Evolutionary conservation across 2,797 vertebrate genomes (phyloP).

Genomic region (Macropodus opercularis): DNA sequence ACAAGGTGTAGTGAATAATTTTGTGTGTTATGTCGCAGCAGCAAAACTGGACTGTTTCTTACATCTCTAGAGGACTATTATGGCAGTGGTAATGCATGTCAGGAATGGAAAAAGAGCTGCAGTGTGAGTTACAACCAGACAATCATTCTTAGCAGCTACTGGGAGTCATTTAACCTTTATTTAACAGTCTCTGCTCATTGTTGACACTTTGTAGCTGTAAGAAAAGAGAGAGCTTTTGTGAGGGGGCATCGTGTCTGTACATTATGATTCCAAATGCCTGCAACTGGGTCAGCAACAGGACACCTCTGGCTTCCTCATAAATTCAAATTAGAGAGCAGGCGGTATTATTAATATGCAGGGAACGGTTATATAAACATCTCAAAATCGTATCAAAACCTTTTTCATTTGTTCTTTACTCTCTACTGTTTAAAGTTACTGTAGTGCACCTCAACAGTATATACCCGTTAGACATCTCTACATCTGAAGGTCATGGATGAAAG

Average conservation of each 20-base stretch:
- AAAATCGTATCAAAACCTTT: background rate
- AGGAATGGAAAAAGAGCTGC: background rate
- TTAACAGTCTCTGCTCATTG: slow-evolving; percentile 23
- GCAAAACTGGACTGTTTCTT: slow-evolving; percentile 3
- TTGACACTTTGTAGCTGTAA: slow-evolving; percentile 21
- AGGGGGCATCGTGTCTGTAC: slow-evolving; percentile 7
- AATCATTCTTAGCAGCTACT: slow-evolving; percentile 3
- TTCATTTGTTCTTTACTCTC: background rate
- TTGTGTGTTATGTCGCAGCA: background rate
- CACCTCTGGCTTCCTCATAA: slow-evolving; percentile 11
- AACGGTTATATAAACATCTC: background rate
- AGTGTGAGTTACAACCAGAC: slow-evolving; percentile 7
- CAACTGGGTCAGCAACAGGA: slow-evolving; percentile 4
- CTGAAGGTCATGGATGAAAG: slow-evolving; percentile 33
- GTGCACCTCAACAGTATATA: background rate
- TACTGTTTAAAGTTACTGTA: background rate
- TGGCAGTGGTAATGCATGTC: background rate
- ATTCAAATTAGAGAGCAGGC: slow-evolving; percentile 31
- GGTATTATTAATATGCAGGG: background rate
- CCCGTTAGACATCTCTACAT: background rate
- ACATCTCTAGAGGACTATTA: slow-evolving; percentile 10
- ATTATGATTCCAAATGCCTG: slow-evolving; percentile 8
- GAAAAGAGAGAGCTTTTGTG: slow-evolving; percentile 2
- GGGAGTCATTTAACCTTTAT: slow-evolving; percentile 8
- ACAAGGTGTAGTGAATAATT: background rate